These are phyloP conservation scores for Tipula confusa DNA, from an alignment of 2,888 invertebrate genomes.

Conservation along the genomic window DNA sequence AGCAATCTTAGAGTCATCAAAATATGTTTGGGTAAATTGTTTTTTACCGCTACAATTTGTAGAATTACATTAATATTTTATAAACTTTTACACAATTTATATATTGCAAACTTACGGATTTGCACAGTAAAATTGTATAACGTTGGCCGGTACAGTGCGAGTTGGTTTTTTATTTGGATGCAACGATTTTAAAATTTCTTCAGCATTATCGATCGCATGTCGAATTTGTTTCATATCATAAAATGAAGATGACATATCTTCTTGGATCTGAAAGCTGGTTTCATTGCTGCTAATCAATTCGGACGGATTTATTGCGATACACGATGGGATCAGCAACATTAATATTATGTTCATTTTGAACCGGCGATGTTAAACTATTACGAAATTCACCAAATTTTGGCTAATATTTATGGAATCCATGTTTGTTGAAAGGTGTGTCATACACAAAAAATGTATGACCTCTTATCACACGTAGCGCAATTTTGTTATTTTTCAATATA, in stretches of 20 bases:
- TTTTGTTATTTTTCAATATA: too few relatives aligned
- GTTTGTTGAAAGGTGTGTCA: neutral
- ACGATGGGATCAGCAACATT: neutral
- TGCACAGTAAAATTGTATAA: slow-evolving; percentile 21
- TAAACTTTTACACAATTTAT: neutral
- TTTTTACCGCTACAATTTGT: neutral
- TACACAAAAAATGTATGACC: too few relatives aligned
- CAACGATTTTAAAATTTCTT: neutral
- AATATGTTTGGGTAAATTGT: neutral
- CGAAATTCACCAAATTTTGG: neutral
- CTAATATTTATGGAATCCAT: neutral
- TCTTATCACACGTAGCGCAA: too few relatives aligned
- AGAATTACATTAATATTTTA: too few relatives aligned
- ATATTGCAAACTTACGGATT: neutral
- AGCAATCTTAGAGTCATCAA: neutral
- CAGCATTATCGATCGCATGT: neutral
- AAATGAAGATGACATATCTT: neutral
- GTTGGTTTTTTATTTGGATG: neutral
- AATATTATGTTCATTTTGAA: neutral
- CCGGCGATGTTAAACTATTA: neutral
- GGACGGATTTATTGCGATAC: neutral
- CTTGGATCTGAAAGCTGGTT: neutral
- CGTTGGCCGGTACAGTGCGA: neutral
- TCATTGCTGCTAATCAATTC: neutral
- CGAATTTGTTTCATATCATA: neutral